Percentiles rank a stretch among this genome's conserved stretches.
Evolutionary conservation across 2,113 vertebrate genomes (phyloP).

Genomic region (Pedetes capensis): DNA sequence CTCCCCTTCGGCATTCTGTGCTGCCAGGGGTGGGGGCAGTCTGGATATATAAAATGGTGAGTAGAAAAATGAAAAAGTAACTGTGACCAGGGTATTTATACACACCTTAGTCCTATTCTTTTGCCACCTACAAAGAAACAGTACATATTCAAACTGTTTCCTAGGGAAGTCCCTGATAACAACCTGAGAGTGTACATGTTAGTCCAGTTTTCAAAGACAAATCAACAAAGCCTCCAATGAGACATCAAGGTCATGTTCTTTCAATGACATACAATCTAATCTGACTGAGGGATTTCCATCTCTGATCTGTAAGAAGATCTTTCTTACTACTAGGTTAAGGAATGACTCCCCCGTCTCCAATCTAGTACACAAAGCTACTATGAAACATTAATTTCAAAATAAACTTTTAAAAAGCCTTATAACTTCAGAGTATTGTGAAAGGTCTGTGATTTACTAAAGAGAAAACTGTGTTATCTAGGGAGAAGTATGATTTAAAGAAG

Average conservation of each 20-base stretch:
- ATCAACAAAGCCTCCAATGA: not conserved
- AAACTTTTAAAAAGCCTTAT: not conserved
- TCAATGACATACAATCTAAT: constrained; percentile 38
- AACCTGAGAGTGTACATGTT: not conserved
- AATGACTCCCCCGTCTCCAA: not conserved
- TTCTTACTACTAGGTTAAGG: not conserved
- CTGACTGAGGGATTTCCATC: not conserved
- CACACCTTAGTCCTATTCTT: not conserved
- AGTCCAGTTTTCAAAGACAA: not conserved
- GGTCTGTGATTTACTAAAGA: not conserved
- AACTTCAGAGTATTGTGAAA: not conserved
- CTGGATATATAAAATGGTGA: not conserved
- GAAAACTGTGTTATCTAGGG: not conserved
- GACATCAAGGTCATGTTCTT: constrained; percentile 35
- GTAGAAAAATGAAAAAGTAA: not conserved
- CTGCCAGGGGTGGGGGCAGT: not conserved
- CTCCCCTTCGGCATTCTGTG: no score
- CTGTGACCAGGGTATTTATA: not conserved
- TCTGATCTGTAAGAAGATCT: constrained; percentile 37
- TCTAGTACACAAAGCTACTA: not conserved
- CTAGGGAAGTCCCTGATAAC: not conserved
- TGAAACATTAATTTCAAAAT: not conserved
- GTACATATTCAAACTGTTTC: not conserved
- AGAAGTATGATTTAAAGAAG: not conserved
- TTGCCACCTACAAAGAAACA: not conserved